Conservation (phyloP, 2,797 vertebrate species). For the Lepidocolaptes lacrymiger region DNA sequence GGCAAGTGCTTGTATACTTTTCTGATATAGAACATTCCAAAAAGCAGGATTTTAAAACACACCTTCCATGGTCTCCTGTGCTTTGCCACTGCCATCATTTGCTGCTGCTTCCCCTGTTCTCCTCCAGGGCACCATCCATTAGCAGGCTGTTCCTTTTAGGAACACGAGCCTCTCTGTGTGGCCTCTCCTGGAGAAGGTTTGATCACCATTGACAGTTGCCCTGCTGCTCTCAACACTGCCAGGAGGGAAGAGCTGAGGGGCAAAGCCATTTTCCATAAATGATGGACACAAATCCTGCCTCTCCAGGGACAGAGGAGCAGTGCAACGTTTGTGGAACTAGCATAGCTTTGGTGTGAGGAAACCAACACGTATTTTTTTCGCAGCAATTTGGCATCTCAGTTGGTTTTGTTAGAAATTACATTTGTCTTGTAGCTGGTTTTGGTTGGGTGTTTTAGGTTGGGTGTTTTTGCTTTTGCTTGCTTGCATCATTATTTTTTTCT, state of each 20-base stretch:
- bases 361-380: rapidly evolving
- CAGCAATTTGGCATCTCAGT: not conserved
- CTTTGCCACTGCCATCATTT: not conserved
- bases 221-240: not conserved
- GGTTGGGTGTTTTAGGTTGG: not conserved
- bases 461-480: not conserved
- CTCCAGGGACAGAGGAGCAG: not conserved
- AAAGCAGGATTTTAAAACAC: not conserved
- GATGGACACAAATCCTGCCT: not conserved
- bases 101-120: not conserved
- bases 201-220: not conserved
- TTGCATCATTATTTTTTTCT: rapidly evolving
- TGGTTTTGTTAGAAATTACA: not conserved
- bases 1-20: not conserved
- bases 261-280: not conserved
- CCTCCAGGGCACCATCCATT: not conserved
- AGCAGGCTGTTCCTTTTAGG: not conserved
- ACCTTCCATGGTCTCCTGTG: not conserved
- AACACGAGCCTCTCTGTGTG: rapidly evolving
- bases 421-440: not conserved
- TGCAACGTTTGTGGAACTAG: not conserved
- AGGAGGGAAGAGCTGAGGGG: not conserved
- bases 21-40: not conserved
- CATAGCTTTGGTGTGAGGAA: not conserved
- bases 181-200: not conserved